Evolutionary conservation across 2,113 vertebrate species (phyloP).

Genomic region (Hemichromis elongatus): DNA sequence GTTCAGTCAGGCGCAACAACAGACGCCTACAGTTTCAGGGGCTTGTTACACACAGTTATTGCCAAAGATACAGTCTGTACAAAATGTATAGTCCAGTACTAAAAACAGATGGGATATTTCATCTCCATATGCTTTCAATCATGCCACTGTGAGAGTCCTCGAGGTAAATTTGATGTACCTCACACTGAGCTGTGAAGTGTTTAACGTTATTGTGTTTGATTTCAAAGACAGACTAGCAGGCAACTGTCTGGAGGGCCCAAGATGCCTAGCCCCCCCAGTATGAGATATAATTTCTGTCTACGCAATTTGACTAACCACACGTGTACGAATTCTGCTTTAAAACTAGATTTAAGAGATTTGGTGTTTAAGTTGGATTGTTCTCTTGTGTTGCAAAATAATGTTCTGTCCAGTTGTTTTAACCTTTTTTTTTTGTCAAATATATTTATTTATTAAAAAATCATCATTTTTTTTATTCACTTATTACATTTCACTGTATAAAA

Average conservation of each 20-base stretch:
- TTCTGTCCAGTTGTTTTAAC: background rate
- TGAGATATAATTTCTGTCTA: background rate
- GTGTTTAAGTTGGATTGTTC: background rate
- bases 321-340: background rate
- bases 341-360: background rate
- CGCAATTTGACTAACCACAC: background rate
- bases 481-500: background rate
- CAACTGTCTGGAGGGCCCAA: background rate
- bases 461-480: background rate
- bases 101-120: slow-evolving; percentile 15
- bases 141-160: background rate
- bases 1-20: slow-evolving; percentile 7
- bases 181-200: background rate
- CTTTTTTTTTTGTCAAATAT: background rate
- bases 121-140: background rate
- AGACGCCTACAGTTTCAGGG: slow-evolving; percentile 23
- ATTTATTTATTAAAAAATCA: background rate
- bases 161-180: background rate
- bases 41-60: background rate
- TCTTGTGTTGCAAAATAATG: background rate
- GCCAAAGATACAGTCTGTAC: slow-evolving; percentile 19
- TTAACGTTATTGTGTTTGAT: background rate
- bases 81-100: background rate
- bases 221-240: background rate
- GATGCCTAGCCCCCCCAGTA: background rate